These are phyloP conservation scores for Panthera uncia DNA, from an alignment of 2,113 vertebrate genomes.

Conservation along the genomic window DNA sequence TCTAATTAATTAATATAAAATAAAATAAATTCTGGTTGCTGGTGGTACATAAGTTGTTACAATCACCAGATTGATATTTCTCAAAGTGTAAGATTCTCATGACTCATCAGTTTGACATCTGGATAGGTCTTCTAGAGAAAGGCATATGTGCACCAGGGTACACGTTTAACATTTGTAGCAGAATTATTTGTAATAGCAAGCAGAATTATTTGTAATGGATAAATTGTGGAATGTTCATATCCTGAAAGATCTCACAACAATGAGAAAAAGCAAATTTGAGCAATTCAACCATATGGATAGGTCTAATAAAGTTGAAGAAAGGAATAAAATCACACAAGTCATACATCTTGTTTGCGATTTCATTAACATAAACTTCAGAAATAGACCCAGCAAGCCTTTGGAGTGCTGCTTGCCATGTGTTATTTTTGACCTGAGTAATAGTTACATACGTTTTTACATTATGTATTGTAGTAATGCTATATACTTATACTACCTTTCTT, in stretches of 20 bases:
- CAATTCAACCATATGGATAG: neutral
- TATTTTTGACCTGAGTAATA: neutral
- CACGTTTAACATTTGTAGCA: neutral
- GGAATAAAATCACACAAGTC: neutral
- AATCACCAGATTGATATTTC: neutral
- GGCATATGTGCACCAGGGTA: neutral
- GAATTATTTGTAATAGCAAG: neutral
- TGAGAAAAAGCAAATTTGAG: neutral
- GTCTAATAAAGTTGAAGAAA: conserved; percentile 21
- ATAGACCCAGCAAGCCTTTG: neutral
- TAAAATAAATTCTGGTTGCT: neutral
- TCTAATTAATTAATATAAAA: neutral
- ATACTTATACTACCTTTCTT: neutral
- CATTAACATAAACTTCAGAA: neutral
- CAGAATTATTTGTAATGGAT: no score
- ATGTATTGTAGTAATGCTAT: neutral
- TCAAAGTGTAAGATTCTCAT: neutral
- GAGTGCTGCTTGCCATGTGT: neutral
- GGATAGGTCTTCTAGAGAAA: neutral
- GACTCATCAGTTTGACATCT: neutral
- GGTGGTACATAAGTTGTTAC: neutral
- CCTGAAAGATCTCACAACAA: neutral
- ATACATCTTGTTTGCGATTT: neutral
- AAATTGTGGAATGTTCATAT: neutral
- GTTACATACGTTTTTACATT: conserved; percentile 2